These are phyloP conservation scores for Girardinus metallicus DNA, from an alignment of 2,797 vertebrate species.

Conservation along the genomic window DNA sequence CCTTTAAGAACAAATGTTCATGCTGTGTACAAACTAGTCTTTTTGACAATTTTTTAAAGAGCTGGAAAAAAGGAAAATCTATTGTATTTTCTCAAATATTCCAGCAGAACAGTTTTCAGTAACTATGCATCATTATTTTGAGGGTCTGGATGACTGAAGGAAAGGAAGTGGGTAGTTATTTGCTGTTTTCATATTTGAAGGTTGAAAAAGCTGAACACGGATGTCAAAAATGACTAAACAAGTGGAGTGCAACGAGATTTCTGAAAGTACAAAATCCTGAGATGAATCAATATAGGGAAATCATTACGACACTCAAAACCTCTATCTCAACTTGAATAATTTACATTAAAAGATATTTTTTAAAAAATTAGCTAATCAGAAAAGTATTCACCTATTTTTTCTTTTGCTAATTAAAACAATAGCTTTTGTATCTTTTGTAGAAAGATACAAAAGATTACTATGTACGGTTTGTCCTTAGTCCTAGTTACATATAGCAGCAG, in stretches of 20 bases:
- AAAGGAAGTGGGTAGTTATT: neutral
- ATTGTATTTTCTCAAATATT: neutral
- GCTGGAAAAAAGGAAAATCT: neutral
- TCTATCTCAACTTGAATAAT: neutral
- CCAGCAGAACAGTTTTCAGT: neutral
- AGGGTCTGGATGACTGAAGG: neutral
- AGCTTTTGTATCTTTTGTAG: neutral
- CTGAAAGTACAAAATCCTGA: neutral
- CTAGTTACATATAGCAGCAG: neutral
- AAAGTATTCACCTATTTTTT: neutral
- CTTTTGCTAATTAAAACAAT: neutral
- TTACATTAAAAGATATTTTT: neutral
- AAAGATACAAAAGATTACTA: neutral
- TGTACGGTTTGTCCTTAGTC: neutral
- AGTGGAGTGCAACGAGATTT: neutral
- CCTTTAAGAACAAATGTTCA: neutral
- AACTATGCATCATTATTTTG: neutral
- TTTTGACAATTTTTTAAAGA: neutral
- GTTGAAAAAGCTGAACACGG: neutral
- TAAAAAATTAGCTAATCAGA: neutral
- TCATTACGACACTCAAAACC: neutral
- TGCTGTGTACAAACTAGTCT: neutral
- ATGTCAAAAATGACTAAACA: neutral
- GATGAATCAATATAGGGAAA: neutral
- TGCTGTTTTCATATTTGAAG: slow-evolving; percentile 4